Conservation (phyloP, 2,888 invertebrate genomes). For the Heliconius aoede region DNA sequence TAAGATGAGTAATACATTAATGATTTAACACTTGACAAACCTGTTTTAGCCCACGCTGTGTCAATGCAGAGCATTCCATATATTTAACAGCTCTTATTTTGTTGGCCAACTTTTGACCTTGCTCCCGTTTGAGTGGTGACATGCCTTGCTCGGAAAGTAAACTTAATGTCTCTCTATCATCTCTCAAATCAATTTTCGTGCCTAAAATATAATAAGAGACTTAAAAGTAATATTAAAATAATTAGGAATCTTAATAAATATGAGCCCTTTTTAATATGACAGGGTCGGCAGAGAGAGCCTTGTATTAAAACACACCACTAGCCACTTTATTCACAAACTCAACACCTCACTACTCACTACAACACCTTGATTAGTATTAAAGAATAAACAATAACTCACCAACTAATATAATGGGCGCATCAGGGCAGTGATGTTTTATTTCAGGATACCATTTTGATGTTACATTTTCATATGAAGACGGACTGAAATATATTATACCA, state of each 20-base stretch:
- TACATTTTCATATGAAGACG: conserved; percentile 99
- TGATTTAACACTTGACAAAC: conserved; percentile 59
- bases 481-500: conserved; percentile 83
- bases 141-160: conserved; percentile 96
- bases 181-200: conserved; percentile 99
- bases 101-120: conserved; percentile 98
- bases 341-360: neutral
- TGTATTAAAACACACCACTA: neutral
- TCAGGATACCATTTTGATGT: conserved; percentile 99
- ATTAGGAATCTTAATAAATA: too few relatives aligned
- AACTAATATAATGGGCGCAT: conserved; percentile 99
- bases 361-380: neutral
- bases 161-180: conserved; percentile 97
- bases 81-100: conserved; percentile 99
- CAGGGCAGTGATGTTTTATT: conserved; percentile 99
- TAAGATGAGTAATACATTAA: conserved; percentile 15
- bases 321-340: neutral
- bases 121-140: conserved; percentile 97
- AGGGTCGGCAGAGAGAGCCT: neutral
- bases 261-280: neutral
- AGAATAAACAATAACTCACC: conserved; percentile 84
- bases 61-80: conserved; percentile 99
- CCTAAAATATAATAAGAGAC: conserved; percentile 79
- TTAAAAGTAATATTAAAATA: too few relatives aligned
- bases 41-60: conserved; percentile 98